Conservation (phyloP, 2,113 vertebrate species). For the Anguilla rostrata region DNA sequence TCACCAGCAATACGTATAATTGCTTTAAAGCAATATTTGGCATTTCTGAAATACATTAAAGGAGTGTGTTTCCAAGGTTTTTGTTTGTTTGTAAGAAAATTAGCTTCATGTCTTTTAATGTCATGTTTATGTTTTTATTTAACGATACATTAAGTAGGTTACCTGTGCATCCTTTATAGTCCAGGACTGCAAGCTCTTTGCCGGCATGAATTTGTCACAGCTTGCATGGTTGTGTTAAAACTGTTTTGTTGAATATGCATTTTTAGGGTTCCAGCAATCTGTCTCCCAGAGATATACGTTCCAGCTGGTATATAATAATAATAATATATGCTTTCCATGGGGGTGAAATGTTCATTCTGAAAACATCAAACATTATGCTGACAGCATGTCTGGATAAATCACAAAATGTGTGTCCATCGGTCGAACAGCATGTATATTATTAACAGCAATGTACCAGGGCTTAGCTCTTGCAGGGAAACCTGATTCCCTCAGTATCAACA, state of each 20-base stretch:
- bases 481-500: background rate
- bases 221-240: background rate
- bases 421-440: background rate
- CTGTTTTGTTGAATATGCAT: background rate
- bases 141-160: background rate
- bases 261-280: background rate
- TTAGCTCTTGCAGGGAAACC: background rate
- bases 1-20: too few relatives aligned
- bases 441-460: background rate
- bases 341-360: slow-evolving; percentile 1
- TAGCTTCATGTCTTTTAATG: too few relatives aligned
- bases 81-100: too few relatives aligned
- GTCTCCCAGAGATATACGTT: background rate
- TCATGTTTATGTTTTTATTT: background rate
- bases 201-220: background rate
- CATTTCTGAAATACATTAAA: background rate
- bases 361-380: slow-evolving; percentile 9
- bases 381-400: background rate
- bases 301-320: background rate
- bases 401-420: background rate
- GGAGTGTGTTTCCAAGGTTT: too few relatives aligned
- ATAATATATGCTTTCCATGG: background rate
- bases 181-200: too few relatives aligned
- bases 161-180: too few relatives aligned
- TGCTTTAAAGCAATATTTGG: background rate